Evolutionary conservation across 2,113 vertebrate species (phyloP).

Genomic region (Piprites chloris): DNA sequence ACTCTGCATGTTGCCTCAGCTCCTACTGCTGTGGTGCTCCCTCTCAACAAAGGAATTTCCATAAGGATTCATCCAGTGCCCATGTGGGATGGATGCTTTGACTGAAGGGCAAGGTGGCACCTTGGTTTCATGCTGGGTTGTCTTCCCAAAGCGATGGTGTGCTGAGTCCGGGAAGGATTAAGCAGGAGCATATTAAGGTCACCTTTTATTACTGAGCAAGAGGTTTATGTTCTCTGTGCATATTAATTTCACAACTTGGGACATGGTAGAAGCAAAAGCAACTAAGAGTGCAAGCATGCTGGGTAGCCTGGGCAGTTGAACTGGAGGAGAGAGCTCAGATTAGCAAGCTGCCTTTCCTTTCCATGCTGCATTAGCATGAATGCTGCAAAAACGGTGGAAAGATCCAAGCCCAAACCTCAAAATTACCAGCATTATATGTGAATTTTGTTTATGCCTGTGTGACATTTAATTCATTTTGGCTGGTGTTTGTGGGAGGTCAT

Average conservation of each 20-base stretch:
- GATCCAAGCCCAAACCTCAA: neutral
- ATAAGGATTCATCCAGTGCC: rapidly evolving
- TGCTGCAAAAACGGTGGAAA: rapidly evolving
- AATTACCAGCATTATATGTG: neutral
- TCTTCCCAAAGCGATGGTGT: rapidly evolving
- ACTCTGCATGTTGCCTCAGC: rapidly evolving
- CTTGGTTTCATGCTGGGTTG: neutral
- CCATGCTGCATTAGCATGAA: rapidly evolving
- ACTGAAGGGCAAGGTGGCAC: neutral
- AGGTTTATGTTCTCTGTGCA: conserved; percentile 13
- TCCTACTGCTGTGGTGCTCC: neutral
- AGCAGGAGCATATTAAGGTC: neutral
- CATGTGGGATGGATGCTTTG: neutral
- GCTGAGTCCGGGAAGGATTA: neutral
- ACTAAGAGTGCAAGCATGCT: neutral
- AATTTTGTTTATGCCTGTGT: neutral
- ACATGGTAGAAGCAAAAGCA: neutral
- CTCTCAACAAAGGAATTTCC: rapidly evolving
- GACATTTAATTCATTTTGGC: neutral
- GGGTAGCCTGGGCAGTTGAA: neutral
- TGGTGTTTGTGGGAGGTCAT: neutral
- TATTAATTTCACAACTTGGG: conserved; percentile 36
- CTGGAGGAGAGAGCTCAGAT: neutral
- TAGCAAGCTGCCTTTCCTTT: neutral
- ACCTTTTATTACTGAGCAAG: neutral